phyloP scores from a whole-genome alignment of 2,113 vertebrate species.

The Lethenteron camtschaticum region DNA sequence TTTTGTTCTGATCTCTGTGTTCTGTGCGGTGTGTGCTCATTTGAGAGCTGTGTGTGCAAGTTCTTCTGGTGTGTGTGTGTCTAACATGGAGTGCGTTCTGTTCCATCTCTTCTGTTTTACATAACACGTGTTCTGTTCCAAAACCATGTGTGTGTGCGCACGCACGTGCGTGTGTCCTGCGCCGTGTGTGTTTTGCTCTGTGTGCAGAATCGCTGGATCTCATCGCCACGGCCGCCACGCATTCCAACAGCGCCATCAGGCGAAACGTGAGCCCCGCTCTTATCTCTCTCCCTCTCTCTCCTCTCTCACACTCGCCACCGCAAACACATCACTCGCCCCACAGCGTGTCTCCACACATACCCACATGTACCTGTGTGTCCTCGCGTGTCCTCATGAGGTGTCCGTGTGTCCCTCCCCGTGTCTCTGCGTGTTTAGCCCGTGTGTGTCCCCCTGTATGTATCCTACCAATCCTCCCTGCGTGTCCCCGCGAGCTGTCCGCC shows the following conservation, averaged over 20 bases:
- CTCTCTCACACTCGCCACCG: background rate
- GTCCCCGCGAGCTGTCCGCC: background rate
- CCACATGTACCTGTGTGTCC: background rate
- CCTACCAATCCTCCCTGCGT: background rate
- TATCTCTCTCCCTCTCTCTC: background rate
- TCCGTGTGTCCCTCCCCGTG: background rate
- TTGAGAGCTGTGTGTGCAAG: too few relatives aligned
- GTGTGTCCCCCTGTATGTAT: background rate
- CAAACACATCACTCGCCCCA: background rate
- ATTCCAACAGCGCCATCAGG: slow-evolving; percentile 26
- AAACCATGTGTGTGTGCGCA: too few relatives aligned
- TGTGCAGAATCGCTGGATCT: slow-evolving; percentile 26
- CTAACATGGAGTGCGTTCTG: too few relatives aligned
- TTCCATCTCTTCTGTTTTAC: too few relatives aligned
- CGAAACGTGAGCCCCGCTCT: slow-evolving; percentile 27
- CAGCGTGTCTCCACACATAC: too few relatives aligned
- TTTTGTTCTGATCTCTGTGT: too few relatives aligned
- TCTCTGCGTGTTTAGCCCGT: background rate
- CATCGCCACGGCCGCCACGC: slow-evolving; percentile 31
- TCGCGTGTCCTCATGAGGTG: background rate
- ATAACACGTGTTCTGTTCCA: too few relatives aligned
- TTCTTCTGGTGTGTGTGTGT: too few relatives aligned
- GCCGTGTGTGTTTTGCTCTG: too few relatives aligned
- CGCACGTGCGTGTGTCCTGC: too few relatives aligned
- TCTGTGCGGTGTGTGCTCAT: too few relatives aligned